These are phyloP conservation scores for Ferdinandea cuprea DNA, from an alignment of 2,888 invertebrate species.

Conservation along the genomic window DNA sequence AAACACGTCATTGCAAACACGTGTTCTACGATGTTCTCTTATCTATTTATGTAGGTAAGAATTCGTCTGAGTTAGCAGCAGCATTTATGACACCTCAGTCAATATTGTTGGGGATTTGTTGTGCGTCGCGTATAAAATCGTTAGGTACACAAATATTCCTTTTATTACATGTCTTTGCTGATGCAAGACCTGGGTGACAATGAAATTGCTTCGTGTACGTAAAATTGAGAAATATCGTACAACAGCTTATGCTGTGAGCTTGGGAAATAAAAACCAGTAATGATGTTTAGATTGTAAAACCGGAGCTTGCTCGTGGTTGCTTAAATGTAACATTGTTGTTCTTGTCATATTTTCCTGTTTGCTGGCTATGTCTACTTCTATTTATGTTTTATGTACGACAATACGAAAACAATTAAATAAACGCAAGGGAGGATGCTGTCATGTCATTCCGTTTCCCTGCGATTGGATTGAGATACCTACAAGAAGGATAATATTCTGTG, in stretches of 20 bases:
- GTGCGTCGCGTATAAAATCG: constrained; percentile 29
- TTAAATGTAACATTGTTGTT: not conserved
- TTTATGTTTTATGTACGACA: constrained; percentile 7
- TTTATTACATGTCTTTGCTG: constrained; percentile 19
- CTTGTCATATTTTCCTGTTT: not conserved
- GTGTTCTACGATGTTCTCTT: not conserved
- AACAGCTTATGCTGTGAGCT: not conserved
- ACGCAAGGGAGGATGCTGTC: not conserved
- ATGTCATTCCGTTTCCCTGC: not conserved
- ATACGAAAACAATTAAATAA: constrained; percentile 26
- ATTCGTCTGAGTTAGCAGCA: not conserved
- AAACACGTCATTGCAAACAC: constrained; percentile 28
- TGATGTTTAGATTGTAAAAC: constrained; percentile 34
- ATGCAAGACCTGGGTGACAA: not conserved
- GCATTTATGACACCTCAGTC: constrained; percentile 44
- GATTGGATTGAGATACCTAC: not conserved
- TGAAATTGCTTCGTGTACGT: not conserved
- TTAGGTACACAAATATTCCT: not conserved
- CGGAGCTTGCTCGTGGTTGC: constrained; percentile 14
- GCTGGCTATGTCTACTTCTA: not conserved
- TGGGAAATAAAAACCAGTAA: constrained; percentile 11
- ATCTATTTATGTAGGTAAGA: constrained; percentile 31
- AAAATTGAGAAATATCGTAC: constrained; percentile 3
- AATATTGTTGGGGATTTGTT: constrained; percentile 43
- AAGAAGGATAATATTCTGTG: not conserved